phyloP scores from a whole-genome alignment of 1,140 invertebrate species.

The Psilanteris sp. region DNA sequence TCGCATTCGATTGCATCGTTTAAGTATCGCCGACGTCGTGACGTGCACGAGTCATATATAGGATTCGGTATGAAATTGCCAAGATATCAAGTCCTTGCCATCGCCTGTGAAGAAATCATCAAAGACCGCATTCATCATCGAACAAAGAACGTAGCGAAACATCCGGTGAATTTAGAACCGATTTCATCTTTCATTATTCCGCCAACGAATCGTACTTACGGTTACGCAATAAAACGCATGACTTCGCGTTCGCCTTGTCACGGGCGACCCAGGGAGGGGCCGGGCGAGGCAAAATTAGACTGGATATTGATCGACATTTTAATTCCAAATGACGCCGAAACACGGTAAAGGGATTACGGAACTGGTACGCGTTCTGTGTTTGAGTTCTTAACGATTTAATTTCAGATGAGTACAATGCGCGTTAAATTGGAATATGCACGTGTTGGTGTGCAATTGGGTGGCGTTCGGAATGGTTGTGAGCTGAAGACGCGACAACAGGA shows the following conservation, averaged over 20 bases:
- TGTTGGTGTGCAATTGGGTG: too few species aligned
- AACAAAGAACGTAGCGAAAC: conserved; percentile 76
- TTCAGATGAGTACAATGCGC: too few species aligned
- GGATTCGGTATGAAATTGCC: conserved; percentile 68
- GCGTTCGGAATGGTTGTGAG: too few species aligned
- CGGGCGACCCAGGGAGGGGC: too few species aligned
- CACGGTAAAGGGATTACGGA: too few species aligned
- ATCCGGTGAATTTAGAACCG: conserved; percentile 77
- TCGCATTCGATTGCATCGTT: conserved; percentile 44
- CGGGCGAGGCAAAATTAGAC: too few species aligned
- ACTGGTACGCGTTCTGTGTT: too few species aligned
- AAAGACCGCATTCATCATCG: conserved; percentile 72
- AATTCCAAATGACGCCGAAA: too few species aligned
- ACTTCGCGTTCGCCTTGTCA: conserved; percentile 55
- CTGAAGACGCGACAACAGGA: too few species aligned
- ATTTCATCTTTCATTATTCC: conserved; percentile 72
- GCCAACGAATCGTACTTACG: conserved; percentile 54
- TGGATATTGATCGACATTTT: too few species aligned
- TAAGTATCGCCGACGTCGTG: conserved; percentile 38
- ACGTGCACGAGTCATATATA: conserved; percentile 44
- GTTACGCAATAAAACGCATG: conserved; percentile 63
- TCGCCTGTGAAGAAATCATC: conserved; percentile 75
- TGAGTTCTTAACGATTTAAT: too few species aligned
- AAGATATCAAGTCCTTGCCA: conserved; percentile 77
- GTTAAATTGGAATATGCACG: too few species aligned